phyloP scores from a whole-genome alignment of 23 tunicate species.

The Halocynthia aurantium region DNA sequence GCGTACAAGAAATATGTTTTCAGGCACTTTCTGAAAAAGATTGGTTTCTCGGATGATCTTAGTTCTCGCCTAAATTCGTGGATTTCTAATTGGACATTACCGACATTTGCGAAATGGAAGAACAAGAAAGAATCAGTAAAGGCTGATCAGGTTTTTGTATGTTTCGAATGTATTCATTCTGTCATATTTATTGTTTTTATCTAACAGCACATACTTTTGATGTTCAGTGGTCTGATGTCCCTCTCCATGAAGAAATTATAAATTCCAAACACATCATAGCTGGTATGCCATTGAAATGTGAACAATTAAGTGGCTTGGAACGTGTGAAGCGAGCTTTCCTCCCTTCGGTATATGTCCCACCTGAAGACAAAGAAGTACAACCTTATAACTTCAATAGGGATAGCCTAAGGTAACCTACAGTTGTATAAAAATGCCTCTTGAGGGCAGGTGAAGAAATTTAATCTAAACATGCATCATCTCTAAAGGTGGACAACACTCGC shows the following conservation, averaged over 20 bases:
- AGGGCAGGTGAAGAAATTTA: not conserved
- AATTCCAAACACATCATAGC: conserved; percentile 13
- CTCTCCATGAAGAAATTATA: not conserved
- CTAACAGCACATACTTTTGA: not conserved
- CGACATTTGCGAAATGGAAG: no score
- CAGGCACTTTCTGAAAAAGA: not conserved
- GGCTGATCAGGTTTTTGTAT: no score
- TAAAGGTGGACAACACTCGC: not conserved
- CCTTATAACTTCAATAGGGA: conserved; percentile 27
- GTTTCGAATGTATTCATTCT: no score
- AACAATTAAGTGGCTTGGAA: conserved; percentile 20
- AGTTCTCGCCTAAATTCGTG: no score
- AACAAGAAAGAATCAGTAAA: no score
- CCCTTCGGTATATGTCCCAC: conserved; percentile 19
- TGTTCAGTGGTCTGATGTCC: conserved; percentile 12
- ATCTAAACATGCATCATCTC: not conserved
- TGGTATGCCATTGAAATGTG: conserved; percentile 35
- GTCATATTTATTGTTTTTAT: not conserved
- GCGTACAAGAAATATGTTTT: conserved; percentile 6
- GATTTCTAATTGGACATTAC: no score
- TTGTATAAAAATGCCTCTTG: not conserved
- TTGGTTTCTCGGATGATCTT: not conserved
- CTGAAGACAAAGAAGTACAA: conserved; percentile 10
- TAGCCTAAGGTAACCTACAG: not conserved
- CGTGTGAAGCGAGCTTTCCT: conserved; percentile 56